Base-by-base conservation (phyloP, 1,140 invertebrate species). In the Drosophila sturtevanti region DNA sequence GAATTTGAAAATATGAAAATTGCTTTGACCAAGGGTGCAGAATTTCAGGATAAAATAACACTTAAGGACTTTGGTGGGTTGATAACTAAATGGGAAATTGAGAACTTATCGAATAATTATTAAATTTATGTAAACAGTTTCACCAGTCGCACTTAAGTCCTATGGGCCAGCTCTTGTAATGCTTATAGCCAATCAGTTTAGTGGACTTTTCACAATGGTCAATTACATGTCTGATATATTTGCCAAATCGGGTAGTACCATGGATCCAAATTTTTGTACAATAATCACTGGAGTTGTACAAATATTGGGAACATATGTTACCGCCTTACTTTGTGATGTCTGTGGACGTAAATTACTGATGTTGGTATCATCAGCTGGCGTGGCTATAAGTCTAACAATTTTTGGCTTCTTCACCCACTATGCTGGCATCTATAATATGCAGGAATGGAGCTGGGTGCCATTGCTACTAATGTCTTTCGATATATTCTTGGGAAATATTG, bases 161-260 rank as follows among this genome's bases (percentile, higher is more conserved):
- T 89, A 85, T 56, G 60, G 60, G 0, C 56, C 73, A 0, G 78
- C 89, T 0, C 4, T 63, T 3, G 80, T 90, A 1, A 22, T 90
- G 0, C 10, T 87, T 0, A 48, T 85, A 54, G 68, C 72, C 16
- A 76, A 82, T 52, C 79, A 81, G 18, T 89, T 89, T 7, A 81
- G 79, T 5, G 89, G 89, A 0, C 59, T 81, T 4, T 84, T 81
- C 31, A 56, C 84, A 12, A 78, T 90, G 68, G 75, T 86, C 52
- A 91, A 73, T 35, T 91, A 91, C 51, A 82, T 89, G 72, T 90
- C 89, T 22, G 92, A 92, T 0, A 97, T 96, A 79, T 97, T 96
- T 79, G 71, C 91, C 0, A 92, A 93, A 0, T 94, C 96, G 1
- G 94, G 94, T 0, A 94, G 93, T 4, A 89, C 79, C 1, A 77